phyloP scores from a whole-genome alignment of 30 jellyfish, hydroid and myxozoan genomes.

The Aurelia sp. region DNA sequence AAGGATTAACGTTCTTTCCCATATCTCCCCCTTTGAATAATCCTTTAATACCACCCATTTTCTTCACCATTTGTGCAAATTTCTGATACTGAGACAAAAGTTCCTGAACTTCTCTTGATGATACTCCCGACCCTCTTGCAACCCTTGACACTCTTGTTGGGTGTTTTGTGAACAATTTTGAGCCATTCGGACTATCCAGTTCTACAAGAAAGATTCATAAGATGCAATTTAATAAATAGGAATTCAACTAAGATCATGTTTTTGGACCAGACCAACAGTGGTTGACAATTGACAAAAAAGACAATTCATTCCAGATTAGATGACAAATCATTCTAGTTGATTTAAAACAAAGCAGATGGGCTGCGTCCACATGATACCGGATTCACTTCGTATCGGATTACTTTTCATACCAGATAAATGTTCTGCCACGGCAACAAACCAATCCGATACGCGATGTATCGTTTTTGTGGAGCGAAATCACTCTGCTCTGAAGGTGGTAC shows the following conservation, averaged over 20 bases:
- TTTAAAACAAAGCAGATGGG: too few relatives aligned
- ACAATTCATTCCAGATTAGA: too few relatives aligned
- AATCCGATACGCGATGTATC: conserved; percentile 45
- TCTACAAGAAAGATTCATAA: conserved; percentile 53
- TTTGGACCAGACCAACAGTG: too few relatives aligned
- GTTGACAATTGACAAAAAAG: too few relatives aligned
- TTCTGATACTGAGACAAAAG: conserved; percentile 91
- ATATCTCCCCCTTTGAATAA: conserved; percentile 96
- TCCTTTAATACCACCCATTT: conserved; percentile 99
- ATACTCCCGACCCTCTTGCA: conserved; percentile 99
- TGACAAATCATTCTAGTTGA: too few relatives aligned
- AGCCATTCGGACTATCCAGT: conserved; percentile 98
- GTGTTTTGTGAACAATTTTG: conserved; percentile 93
- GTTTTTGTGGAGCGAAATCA: conserved; percentile 30
- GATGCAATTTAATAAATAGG: not conserved
- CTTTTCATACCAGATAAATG: conserved; percentile 1
- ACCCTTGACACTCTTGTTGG: conserved; percentile 95
- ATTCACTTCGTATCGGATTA: not conserved
- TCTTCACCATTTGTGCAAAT: conserved; percentile 96
- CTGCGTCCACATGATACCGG: not conserved
- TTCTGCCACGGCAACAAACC: not conserved
- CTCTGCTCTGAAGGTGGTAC: conserved; percentile 17
- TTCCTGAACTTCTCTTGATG: conserved; percentile 96
- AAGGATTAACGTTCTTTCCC: conserved; percentile 91
- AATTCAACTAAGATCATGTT: too few relatives aligned